Conservation (phyloP, 2,113 vertebrate genomes). For the Pao palembangensis region DNA sequence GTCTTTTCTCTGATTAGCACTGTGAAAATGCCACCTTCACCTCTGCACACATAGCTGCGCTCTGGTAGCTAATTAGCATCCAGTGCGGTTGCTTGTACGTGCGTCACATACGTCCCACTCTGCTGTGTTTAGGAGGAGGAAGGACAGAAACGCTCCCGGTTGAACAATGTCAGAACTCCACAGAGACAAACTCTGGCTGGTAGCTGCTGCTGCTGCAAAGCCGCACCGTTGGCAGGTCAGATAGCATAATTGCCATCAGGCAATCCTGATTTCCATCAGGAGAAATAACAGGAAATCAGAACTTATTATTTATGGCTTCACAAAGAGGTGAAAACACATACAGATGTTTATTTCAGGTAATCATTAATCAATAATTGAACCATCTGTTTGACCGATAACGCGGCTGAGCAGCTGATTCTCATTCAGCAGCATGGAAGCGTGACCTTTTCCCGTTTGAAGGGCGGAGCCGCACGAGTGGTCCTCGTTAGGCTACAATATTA, state of each 20-base stretch:
- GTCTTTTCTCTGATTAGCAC: constrained; percentile 64
- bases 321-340: too few relatives aligned
- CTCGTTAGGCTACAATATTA: constrained; percentile 19
- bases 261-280: too few relatives aligned
- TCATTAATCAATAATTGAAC: too few relatives aligned
- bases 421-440: neutral
- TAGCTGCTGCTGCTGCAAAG: too few relatives aligned
- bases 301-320: too few relatives aligned
- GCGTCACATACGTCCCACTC: constrained; percentile 20
- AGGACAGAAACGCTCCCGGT: neutral
- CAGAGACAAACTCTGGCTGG: too few relatives aligned
- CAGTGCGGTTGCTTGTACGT: constrained; percentile 47
- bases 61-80: constrained; percentile 85
- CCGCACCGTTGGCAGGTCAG: too few relatives aligned
- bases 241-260: too few relatives aligned
- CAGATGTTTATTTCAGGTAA: too few relatives aligned
- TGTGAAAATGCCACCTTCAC: constrained; percentile 50
- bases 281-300: too few relatives aligned
- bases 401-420: neutral
- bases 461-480: constrained; percentile 3
- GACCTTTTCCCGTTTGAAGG: constrained; percentile 26
- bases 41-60: constrained; percentile 62
- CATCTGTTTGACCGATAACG: too few relatives aligned
- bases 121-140: constrained; percentile 16
- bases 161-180: too few relatives aligned